phyloP scores from a whole-genome alignment of 2,888 invertebrate genomes.

The Litoditis marina region DNA sequence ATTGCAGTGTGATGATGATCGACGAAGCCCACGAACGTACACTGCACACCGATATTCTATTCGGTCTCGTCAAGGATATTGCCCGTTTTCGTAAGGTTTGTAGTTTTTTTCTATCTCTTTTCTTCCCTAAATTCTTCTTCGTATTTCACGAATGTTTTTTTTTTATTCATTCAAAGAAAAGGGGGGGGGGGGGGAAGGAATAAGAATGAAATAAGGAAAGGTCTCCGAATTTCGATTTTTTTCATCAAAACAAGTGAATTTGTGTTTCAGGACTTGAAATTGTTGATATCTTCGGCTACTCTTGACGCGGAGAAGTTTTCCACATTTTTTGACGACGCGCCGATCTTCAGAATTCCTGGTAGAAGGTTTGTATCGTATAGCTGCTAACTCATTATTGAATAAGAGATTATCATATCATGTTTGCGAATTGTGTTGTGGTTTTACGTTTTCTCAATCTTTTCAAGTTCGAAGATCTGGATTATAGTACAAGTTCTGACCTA shows the following conservation, averaged over 20 bases:
- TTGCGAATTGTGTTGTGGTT: background rate
- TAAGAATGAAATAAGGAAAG: background rate
- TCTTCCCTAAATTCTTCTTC: background rate
- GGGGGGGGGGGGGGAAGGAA: no score
- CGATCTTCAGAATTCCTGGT: slow-evolving; percentile 96
- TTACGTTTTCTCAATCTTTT: no score
- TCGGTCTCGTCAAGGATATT: slow-evolving; percentile 78
- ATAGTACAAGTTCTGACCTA: no score
- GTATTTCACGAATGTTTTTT: no score
- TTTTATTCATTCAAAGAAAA: no score
- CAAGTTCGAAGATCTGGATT: no score
- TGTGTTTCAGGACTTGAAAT: slow-evolving; percentile 76
- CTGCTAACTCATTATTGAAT: background rate
- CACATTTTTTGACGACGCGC: slow-evolving; percentile 92
- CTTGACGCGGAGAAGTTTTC: slow-evolving; percentile 92
- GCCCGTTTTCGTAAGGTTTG: slow-evolving; percentile 45
- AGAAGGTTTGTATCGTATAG: slow-evolving; percentile 70
- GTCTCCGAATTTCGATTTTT: background rate
- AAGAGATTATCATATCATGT: background rate
- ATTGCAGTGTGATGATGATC: slow-evolving; percentile 89
- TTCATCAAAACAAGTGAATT: background rate
- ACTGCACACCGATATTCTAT: slow-evolving; percentile 93
- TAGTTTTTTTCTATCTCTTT: background rate
- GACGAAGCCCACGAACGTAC: slow-evolving; percentile 99
- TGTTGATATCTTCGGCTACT: slow-evolving; percentile 95